phyloP scores from a whole-genome alignment of 2,797 vertebrate species.

The Poecilia gillii region DNA sequence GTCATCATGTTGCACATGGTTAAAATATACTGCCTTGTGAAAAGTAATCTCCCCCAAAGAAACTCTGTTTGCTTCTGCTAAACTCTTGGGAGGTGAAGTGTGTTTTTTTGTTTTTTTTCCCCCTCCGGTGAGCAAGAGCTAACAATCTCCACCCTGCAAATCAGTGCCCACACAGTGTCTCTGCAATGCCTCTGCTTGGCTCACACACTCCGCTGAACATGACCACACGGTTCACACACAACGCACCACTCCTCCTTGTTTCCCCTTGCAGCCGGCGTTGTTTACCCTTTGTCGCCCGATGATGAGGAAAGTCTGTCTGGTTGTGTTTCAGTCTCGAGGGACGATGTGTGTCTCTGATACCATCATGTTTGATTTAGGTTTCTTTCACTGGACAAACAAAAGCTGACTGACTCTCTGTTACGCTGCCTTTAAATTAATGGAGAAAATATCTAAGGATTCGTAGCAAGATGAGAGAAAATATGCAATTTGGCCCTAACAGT shows the following conservation, averaged over 20 bases:
- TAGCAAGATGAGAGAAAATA: neutral
- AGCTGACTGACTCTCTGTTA: neutral
- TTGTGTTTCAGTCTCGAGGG: conserved; percentile 5
- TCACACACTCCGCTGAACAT: conserved; percentile 34
- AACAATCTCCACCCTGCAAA: conserved; percentile 40
- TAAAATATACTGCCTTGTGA: conserved; percentile 3
- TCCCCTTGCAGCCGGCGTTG: conserved; percentile 24
- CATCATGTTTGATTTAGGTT: neutral
- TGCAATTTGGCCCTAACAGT: neutral
- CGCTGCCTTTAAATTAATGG: neutral
- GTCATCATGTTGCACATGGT: conserved; percentile 9
- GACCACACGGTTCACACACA: conserved; percentile 6
- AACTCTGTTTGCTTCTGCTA: conserved; percentile 1
- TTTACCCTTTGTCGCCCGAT: conserved; percentile 21
- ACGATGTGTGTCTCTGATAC: neutral
- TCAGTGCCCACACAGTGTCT: conserved; percentile 24
- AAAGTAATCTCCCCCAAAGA: neutral
- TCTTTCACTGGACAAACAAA: neutral
- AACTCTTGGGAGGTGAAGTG: conserved; percentile 16
- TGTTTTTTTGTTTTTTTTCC: conserved; percentile 15
- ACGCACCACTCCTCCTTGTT: neutral
- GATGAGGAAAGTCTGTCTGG: conserved; percentile 25
- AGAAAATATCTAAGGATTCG: neutral
- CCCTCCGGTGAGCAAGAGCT: conserved; percentile 30
- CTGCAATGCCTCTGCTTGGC: conserved; percentile 17